phyloP scores from a whole-genome alignment of 2,888 invertebrate species.

The Phanerotoma sp. region DNA sequence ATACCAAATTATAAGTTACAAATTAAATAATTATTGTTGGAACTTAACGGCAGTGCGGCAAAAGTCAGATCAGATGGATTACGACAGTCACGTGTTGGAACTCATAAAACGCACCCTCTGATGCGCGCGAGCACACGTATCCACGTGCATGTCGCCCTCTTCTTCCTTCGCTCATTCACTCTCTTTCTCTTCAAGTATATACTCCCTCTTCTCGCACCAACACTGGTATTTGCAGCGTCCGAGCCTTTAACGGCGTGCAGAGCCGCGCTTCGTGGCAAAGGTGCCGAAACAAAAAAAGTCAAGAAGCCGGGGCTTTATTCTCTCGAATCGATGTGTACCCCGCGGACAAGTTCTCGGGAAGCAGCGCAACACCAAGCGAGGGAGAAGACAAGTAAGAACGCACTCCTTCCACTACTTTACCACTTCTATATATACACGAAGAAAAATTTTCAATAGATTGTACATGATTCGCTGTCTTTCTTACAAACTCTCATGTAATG shows the following conservation, averaged over 20 bases:
- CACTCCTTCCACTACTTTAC: background rate
- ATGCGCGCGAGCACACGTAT: background rate
- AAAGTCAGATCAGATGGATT: background rate
- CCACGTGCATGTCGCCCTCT: no score
- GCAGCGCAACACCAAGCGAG: constrained; percentile 23
- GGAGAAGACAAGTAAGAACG: background rate
- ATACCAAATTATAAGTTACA: background rate
- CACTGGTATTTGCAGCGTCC: constrained; percentile 7
- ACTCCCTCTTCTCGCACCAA: constrained; percentile 2
- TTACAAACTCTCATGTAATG: no score
- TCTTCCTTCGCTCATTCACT: background rate
- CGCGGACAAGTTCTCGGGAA: constrained; percentile 37
- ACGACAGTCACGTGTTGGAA: background rate
- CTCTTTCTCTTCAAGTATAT: background rate
- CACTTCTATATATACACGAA: background rate
- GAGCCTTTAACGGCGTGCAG: constrained; percentile 16
- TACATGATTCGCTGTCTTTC: no score
- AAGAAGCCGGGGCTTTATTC: constrained; percentile 26
- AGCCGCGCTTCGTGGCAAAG: constrained; percentile 17
- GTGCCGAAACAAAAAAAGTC: constrained; percentile 8
- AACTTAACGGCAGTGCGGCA: background rate
- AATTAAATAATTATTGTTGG: background rate
- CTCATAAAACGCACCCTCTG: background rate
- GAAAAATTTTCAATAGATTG: no score
- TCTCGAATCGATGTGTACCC: constrained; percentile 32